Evolutionary conservation across 35 echinoderm and acorn worm genomes (phyloP), one percentile per base, ranked within the genome.

Genomic region (Heliocidaris tuberculata): DNA sequence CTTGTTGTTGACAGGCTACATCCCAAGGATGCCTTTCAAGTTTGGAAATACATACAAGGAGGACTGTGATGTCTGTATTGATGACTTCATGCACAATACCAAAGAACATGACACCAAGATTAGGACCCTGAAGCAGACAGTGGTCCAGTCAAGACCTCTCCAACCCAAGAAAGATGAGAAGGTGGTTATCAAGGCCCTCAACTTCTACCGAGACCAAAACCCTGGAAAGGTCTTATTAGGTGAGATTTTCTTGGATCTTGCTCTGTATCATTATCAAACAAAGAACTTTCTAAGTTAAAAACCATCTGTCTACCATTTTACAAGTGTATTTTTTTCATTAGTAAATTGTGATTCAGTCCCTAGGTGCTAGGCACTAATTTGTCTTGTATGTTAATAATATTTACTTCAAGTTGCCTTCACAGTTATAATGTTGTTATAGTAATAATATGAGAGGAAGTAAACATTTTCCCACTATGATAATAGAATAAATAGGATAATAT

Each of bases 41-140:
- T 99, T 99, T 97, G 98, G 98, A 2, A 97, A 97, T 94, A 99
- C 98, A 16, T 99, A 99, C 96, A 99, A 97, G 89, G 98, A 99
- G 90, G 98, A 99, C 78, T 99, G 98, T 92, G 98, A 99, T 65
- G 97, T 99, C 49, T 99, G 98, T 88, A 99, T 99, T 48, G 98
- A 99, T 96, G 98, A 99, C 59, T 99, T 99, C 94, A 31, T 97
- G 88, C 95, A 71, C 4, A 99, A 97, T 86, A 99, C 98, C 9
- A 95, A 96, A 94, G 89, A 87, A 19, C 97, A 96, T 85, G 95
- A 96, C 86, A 50, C 92, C n/a, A 96, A 99, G 70, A 94, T 99
- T 24, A 92, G 70, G 21, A 96, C 90, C 90, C 93, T 99, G 2
- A 96, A 95, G 50, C 90, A 93, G 60, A 96, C 98, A 10, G 94